A percentile compares a stretch with the other conserved stretches of the same genome.
These are phyloP conservation scores for Merluccius polli DNA, from an alignment of 2,797 vertebrate species.

Conservation along the genomic window DNA sequence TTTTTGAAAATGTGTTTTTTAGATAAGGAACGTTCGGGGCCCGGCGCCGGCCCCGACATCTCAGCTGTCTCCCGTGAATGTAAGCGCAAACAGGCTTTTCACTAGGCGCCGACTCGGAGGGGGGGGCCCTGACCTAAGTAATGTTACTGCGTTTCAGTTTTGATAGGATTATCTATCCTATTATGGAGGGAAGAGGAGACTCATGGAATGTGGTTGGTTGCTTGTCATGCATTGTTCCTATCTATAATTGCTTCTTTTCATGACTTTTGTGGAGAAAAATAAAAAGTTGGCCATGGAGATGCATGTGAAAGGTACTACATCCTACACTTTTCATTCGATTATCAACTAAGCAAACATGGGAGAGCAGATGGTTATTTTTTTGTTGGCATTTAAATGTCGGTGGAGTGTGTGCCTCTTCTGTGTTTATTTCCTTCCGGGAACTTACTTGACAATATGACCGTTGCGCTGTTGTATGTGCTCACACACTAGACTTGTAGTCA, in stretches of 20 bases:
- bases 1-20: conserved; percentile 14
- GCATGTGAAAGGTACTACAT: conserved; percentile 47
- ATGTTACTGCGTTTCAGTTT: conserved; percentile 61
- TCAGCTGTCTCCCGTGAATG: conserved; percentile 21
- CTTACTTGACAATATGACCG: not conserved
- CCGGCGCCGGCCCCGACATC: conserved; percentile 22
- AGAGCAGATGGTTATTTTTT: not conserved
- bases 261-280: conserved; percentile 45
- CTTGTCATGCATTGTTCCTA: conserved; percentile 67
- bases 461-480: no score
- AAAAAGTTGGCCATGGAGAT: conserved; percentile 38
- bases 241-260: conserved; percentile 75
- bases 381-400: not conserved
- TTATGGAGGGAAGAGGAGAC: conserved; percentile 49
- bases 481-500: no score
- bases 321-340: conserved; percentile 39
- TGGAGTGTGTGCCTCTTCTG: not conserved
- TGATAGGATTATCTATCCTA: conserved; percentile 65
- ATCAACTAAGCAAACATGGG: conserved; percentile 51
- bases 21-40: conserved; percentile 28
- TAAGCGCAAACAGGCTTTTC: conserved; percentile 23
- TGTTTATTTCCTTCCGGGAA: not conserved
- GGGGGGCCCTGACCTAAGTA: conserved; percentile 51
- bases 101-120: conserved; percentile 13
- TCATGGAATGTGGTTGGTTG: conserved; percentile 43